phyloP scores from a whole-genome alignment of 2,113 vertebrate species.

The Grantiella picta region DNA sequence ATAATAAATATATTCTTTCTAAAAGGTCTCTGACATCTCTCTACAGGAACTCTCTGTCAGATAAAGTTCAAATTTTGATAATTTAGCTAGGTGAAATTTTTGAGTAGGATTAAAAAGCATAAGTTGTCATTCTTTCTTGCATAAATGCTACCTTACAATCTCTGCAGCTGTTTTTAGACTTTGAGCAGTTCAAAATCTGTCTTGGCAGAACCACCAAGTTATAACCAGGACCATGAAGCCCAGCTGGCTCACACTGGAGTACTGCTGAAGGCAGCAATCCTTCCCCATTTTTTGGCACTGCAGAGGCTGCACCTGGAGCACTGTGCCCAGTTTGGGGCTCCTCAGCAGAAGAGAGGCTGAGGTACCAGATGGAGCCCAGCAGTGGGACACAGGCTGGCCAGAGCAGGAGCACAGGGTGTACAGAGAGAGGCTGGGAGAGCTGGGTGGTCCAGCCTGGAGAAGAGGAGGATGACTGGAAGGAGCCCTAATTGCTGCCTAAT shows the following conservation, averaged over 20 bases:
- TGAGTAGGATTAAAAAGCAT: background rate
- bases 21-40: background rate
- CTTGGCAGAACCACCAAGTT: background rate
- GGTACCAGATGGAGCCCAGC: background rate
- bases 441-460: background rate
- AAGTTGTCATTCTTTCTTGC: background rate
- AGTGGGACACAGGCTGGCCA: accelerated
- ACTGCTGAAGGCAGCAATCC: background rate
- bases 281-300: background rate
- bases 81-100: background rate
- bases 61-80: conserved; percentile 13
- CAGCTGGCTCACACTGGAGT: background rate
- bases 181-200: background rate
- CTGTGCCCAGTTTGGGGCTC: background rate
- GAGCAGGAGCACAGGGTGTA: background rate
- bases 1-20: background rate
- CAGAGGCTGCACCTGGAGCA: background rate
- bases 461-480: background rate
- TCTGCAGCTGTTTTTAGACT: background rate
- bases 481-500: background rate
- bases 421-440: background rate
- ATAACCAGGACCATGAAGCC: background rate
- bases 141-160: background rate
- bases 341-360: background rate
- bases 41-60: background rate